A percentile compares a stretch with the other conserved stretches of the same genome.
These are phyloP conservation scores for Xiphorhynchus elegans DNA, from an alignment of 2,113 vertebrate species.

Conservation along the genomic window DNA sequence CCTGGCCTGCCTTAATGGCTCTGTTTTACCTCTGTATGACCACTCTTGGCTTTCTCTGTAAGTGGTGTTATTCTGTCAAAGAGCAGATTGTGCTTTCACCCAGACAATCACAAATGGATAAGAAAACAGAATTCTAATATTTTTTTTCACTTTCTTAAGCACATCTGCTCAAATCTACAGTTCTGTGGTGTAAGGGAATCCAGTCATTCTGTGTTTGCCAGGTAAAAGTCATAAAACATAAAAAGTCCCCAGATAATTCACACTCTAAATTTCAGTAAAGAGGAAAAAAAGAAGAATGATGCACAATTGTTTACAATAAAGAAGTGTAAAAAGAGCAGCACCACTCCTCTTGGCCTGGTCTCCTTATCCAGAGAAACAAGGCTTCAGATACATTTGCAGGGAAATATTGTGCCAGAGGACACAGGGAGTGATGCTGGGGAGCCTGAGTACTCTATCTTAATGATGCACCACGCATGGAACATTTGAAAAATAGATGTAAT, in stretches of 20 bases:
- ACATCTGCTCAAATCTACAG: not conserved
- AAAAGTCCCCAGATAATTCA: not conserved
- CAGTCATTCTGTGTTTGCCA: not conserved
- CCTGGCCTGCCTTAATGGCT: not conserved
- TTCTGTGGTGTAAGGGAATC: not conserved
- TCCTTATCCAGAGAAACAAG: not conserved
- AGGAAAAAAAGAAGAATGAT: not conserved
- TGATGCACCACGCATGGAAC: not conserved
- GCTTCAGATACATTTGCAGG: not conserved
- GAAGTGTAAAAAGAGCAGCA: not conserved
- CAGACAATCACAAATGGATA: not conserved
- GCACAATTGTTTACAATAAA: not conserved
- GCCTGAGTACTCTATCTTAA: not conserved
- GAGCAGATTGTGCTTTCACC: not conserved
- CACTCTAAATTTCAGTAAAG: not conserved
- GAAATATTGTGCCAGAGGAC: not conserved
- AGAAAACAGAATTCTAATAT: not conserved
- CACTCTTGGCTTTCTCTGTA: not conserved
- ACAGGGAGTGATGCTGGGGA: not conserved
- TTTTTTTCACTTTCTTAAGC: not conserved
- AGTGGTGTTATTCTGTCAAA: not conserved
- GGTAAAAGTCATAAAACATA: not conserved
- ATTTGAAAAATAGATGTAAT: not conserved
- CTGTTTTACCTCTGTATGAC: not conserved
- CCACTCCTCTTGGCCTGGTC: not conserved